Evolutionary conservation across 2,888 invertebrate genomes (phyloP), one percentile per base, ranked within the genome.

Genomic region (Leucoma salicis): DNA sequence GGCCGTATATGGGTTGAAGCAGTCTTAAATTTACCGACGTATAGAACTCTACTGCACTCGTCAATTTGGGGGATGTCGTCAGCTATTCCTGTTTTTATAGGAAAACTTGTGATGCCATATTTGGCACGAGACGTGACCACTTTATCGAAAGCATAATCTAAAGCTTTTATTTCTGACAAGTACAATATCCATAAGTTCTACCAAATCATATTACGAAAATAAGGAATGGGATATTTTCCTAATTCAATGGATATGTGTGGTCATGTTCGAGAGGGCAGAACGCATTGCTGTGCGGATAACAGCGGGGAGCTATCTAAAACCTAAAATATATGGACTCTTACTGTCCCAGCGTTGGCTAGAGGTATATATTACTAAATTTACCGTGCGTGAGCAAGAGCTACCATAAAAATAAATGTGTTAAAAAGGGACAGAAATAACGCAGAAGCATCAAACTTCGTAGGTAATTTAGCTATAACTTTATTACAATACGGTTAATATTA

Each of bases 291-390:
- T 57, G 51, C 46, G 37, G 47, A 49, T 40, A 62, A 59, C 49
- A 53, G 53, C 58, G 57, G 39, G 33, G 33, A 34, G 50, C 49
- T 34, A 42, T 49, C 51, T 60, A 61, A 63, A 67, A 60, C 61
- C 49, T 53, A 41, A 51, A 61, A 63, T 49, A 52, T 55, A 63
- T 56, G 45, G 54, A 32, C 53, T 44, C 50, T 62, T 56, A 57
- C 53, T 53, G 58, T 57, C 55, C 49, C 51, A 58, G 39, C 46
- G 47, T 36, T 54, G 45, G 57, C 24, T 46, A 40, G 53, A 59
- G 52, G 51, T 56, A 64, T 66, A 55, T 60, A 55, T 64, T 53
- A 58, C 53, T 31, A 46, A 56, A 49, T 54, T 65, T 59, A 60
- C 56, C 47, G 54, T 39, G 18, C 37, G 16, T 11, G 13, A 33